Base-by-base conservation (phyloP, 2,113 vertebrate genomes). In the Saguinus imperator region DNA sequence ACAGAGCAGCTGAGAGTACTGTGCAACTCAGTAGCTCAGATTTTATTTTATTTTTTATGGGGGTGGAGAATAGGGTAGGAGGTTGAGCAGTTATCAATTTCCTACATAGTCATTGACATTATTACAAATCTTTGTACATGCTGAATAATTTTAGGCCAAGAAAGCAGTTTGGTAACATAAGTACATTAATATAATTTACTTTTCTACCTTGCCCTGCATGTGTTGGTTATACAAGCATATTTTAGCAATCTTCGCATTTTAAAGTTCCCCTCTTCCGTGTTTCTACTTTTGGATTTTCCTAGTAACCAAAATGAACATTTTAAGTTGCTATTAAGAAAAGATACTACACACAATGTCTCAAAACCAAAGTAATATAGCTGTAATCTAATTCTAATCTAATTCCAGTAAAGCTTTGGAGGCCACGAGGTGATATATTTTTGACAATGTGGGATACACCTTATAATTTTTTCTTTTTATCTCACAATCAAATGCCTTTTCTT, bases 141-240 rank as follows among this genome's bases (percentile, higher is more conserved):
- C 35, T 29, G 57, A 96, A 87, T 87, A 68, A 96, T 96, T 76
- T 64, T 25, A 89, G 37, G 52, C 76, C 66, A 93, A 82, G 93
- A 89, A 72, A 95, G 58, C 84, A 45, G 25, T 57, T 32, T 64
- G 48, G n/a, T 17, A 89, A 37, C 64, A 66, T 48, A 75, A 85
- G 72, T 8, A 21, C 48, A 32, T 84, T 73, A 35, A 79, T 86
- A 10, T 3, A 82, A 80, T 82, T 91, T 64, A 70, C 89, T 96
- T 87, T 94, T 81, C 35, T 87, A 0, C 50, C n/a, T 66, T 85
- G 10, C 2, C 32, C 58, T 81, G n/a, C 29, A 16, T 86, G 13
- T 55, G 25, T 72, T 55, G 7, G 66, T 73, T 43, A 13, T 43
- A 57, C n/a, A 37, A 17, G 50, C 8, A 8, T 50, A 25, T 37